A percentile compares a stretch with the other conserved stretches of the same genome.
These are phyloP conservation scores for Autographa pulchrina DNA, from an alignment of 2,888 invertebrate genomes.

Conservation along the genomic window DNA sequence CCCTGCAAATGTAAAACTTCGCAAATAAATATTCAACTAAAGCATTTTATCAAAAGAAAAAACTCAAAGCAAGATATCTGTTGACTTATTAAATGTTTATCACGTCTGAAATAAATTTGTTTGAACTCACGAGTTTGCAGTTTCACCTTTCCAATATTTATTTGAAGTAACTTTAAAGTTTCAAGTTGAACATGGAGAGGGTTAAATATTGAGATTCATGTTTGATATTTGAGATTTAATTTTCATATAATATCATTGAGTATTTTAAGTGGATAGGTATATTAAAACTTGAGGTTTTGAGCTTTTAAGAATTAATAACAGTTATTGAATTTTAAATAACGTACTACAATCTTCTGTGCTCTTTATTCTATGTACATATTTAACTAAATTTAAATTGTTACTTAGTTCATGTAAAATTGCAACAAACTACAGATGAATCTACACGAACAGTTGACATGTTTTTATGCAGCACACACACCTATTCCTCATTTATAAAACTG, in stretches of 20 bases:
- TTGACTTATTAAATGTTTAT: conserved; percentile 36
- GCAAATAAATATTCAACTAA: conserved; percentile 14
- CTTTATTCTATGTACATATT: too few relatives aligned
- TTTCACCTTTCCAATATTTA: conserved; percentile 39
- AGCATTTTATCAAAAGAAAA: conserved; percentile 17
- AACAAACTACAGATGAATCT: too few relatives aligned
- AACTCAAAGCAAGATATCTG: conserved; percentile 27
- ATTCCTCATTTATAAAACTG: too few relatives aligned
- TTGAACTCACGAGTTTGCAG: conserved; percentile 40
- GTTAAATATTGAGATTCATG: conserved; percentile 27
- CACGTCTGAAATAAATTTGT: conserved; percentile 46
- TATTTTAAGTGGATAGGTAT: conserved; percentile 7
- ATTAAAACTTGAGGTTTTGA: too few relatives aligned
- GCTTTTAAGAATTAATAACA: too few relatives aligned
- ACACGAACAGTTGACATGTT: too few relatives aligned
- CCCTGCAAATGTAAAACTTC: neutral
- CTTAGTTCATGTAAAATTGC: too few relatives aligned
- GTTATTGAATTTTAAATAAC: too few relatives aligned
- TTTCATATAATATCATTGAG: conserved; percentile 12
- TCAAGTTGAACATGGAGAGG: conserved; percentile 9
- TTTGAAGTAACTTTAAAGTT: conserved; percentile 34
- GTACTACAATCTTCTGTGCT: too few relatives aligned
- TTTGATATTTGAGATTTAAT: conserved; percentile 23
- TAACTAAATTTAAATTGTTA: too few relatives aligned
- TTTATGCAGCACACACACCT: too few relatives aligned